Conservation (phyloP, 1,140 invertebrate genomes). For the Drosophila carrolli region DNA sequence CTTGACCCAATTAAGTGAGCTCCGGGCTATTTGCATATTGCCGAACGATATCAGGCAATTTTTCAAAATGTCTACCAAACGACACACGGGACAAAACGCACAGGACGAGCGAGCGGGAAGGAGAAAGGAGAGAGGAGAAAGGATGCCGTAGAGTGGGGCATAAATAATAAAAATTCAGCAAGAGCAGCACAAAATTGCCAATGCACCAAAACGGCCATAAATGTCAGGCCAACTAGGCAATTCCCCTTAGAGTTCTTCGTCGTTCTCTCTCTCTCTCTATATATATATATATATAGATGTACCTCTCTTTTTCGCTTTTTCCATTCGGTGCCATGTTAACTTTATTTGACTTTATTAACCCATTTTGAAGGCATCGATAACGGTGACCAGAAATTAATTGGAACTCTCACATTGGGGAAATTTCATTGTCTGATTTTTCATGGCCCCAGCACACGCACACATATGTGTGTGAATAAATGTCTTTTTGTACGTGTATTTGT, state of each 20-base stretch:
- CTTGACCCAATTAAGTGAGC: constrained; percentile 76
- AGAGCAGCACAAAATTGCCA: constrained; percentile 63
- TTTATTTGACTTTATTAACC: constrained; percentile 76
- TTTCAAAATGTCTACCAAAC: constrained; percentile 59
- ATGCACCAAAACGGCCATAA: constrained; percentile 64
- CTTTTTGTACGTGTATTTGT: constrained; percentile 4
- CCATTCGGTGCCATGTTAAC: constrained; percentile 47
- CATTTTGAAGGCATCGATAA: constrained; percentile 71
- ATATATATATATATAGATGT: neutral
- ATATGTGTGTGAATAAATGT: neutral
- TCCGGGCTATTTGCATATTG: constrained; percentile 70
- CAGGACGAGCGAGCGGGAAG: neutral
- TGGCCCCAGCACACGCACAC: constrained; percentile 14
- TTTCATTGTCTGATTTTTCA: constrained; percentile 57
- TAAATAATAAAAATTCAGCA: constrained; percentile 73
- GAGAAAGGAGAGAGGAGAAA: too few species aligned
- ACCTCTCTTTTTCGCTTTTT: neutral
- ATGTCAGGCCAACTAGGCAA: constrained; percentile 61
- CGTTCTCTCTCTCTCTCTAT: neutral
- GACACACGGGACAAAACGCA: constrained; percentile 35
- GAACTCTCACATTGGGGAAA: constrained; percentile 70
- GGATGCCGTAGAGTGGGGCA: constrained; percentile 32
- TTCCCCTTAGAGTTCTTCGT: constrained; percentile 19
- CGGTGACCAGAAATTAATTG: constrained; percentile 79
- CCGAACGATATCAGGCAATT: constrained; percentile 59